Conservation (phyloP, 2,888 invertebrate genomes). For the Oscheius sp. region DNA sequence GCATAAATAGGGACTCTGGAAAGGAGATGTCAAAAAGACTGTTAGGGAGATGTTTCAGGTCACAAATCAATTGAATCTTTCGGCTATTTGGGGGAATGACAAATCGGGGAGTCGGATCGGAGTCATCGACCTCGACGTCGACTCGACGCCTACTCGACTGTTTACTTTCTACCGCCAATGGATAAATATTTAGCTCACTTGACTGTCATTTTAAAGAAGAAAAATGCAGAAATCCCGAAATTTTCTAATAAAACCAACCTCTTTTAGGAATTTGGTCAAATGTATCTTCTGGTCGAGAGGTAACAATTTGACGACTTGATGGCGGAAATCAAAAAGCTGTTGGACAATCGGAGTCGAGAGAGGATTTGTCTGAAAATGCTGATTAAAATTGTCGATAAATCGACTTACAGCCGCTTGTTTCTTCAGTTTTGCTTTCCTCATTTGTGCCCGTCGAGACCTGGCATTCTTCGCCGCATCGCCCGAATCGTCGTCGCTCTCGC, state of each 20-base stretch:
- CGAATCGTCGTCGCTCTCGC: constrained; percentile 11
- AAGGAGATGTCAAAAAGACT: no score
- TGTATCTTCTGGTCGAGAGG: constrained; percentile 48
- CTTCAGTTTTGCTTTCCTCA: constrained; percentile 33
- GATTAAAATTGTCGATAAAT: not conserved
- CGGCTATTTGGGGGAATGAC: no score
- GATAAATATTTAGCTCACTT: no score
- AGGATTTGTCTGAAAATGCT: constrained; percentile 18
- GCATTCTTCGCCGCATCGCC: constrained; percentile 24
- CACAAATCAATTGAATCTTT: no score
- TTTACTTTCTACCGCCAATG: no score
- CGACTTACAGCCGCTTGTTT: constrained; percentile 7
- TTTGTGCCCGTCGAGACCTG: constrained; percentile 39
- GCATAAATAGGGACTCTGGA: constrained; percentile 22
- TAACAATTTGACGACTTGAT: constrained; percentile 47
- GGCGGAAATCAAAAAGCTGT: constrained; percentile 54
- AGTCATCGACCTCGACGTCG: no score
- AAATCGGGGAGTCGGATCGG: no score
- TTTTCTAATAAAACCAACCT: constrained; percentile 45
- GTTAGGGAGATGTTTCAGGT: no score
- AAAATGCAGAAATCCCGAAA: no score
- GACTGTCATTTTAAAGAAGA: not conserved
- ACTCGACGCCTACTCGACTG: no score
- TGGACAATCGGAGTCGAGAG: constrained; percentile 3
- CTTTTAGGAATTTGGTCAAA: constrained; percentile 46